Percentiles rank a stretch among this genome's conserved stretches.
These are phyloP conservation scores for Eleutherodactylus coqui DNA, from an alignment of 2,797 vertebrate genomes.

Conservation along the genomic window DNA sequence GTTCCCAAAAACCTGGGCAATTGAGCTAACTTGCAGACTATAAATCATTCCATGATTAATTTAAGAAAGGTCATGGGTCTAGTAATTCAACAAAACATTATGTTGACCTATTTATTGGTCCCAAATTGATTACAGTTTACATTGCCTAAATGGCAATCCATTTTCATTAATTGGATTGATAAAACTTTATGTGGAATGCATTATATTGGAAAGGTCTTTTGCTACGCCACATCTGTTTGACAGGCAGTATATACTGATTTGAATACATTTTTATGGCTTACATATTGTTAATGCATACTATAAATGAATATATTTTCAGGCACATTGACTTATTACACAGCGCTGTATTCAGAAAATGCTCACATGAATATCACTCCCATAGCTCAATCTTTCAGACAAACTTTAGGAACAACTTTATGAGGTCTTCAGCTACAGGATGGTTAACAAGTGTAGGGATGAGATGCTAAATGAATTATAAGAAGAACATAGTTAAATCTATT, in stretches of 20 bases:
- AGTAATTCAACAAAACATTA: conserved; percentile 61
- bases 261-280: not conserved
- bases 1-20: conserved; percentile 48
- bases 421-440: not conserved
- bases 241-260: not conserved
- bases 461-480: not conserved
- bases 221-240: conserved; percentile 3
- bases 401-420: not conserved
- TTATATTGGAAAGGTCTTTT: conserved; percentile 40
- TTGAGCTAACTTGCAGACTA: conserved; percentile 51
- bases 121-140: conserved; percentile 58
- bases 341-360: not conserved
- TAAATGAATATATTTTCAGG: not conserved
- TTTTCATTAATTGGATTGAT: conserved; percentile 51
- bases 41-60: conserved; percentile 62
- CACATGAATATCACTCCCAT: not conserved
- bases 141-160: conserved; percentile 55
- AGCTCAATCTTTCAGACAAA: not conserved
- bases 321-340: not conserved
- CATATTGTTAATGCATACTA: not conserved
- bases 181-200: conserved; percentile 41
- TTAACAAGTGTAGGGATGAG: not conserved
- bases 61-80: conserved; percentile 58
- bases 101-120: conserved; percentile 58
- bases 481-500: no score